Evolutionary conservation across 1,140 invertebrate genomes (phyloP).

Genomic region (Ladona fulva): DNA sequence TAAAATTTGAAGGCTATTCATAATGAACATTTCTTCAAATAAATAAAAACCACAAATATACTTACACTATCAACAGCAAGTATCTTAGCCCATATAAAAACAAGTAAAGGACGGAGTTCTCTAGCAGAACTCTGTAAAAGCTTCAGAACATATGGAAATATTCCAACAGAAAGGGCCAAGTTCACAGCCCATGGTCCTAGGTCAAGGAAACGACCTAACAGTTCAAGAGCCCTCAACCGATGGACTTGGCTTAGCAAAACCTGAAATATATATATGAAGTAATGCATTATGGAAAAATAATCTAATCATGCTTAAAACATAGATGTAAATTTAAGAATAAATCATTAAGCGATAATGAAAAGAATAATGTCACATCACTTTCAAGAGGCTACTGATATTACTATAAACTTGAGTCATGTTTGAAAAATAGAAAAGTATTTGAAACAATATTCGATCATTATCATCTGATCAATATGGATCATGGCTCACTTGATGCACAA

Average conservation of each 20-base stretch:
- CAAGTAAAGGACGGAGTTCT: slow-evolving; percentile 84
- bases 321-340: background rate
- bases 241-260: slow-evolving; percentile 96
- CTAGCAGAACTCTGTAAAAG: slow-evolving; percentile 85
- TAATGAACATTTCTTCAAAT: no score
- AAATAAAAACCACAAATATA: slow-evolving; percentile 22
- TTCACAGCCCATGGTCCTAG: slow-evolving; percentile 96
- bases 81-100: slow-evolving; percentile 99
- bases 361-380: no score
- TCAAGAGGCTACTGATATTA: no score
- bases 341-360: background rate
- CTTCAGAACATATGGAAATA: slow-evolving; percentile 97
- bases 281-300: slow-evolving; percentile 15
- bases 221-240: slow-evolving; percentile 84
- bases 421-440: no score
- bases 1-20: background rate
- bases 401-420: no score
- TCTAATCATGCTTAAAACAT: background rate
- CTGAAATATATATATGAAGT: slow-evolving; percentile 32
- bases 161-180: slow-evolving; percentile 90
- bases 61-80: slow-evolving; percentile 89
- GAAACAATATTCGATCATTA: no score
- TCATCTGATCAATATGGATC: no score
- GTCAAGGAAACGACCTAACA: slow-evolving; percentile 91
- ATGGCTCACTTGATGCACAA: no score